A percentile compares a stretch with the other conserved stretches of the same genome.
phyloP scores from a whole-genome alignment of 2,113 vertebrate species.

The Trematocara nigrifrons region DNA sequence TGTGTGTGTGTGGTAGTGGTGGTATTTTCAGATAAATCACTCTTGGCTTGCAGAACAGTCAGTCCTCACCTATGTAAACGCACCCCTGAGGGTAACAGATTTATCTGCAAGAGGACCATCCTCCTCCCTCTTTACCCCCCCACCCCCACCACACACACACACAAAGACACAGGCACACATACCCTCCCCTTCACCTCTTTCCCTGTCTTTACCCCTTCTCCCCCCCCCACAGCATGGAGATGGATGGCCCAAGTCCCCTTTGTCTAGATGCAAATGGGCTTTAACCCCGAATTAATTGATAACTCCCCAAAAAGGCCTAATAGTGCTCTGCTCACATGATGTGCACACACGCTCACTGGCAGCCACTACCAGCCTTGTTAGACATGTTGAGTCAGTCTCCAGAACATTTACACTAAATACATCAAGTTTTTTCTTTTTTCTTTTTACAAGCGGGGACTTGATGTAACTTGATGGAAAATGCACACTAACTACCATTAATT shows the following conservation, averaged over 20 bases:
- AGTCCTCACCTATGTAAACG: constrained; percentile 77
- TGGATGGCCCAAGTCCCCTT: constrained; percentile 71
- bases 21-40: constrained; percentile 73
- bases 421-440: neutral
- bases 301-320: constrained; percentile 70
- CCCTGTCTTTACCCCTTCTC: constrained; percentile 38
- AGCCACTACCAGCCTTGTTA: neutral
- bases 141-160: neutral
- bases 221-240: constrained; percentile 59
- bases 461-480: neutral
- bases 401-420: neutral
- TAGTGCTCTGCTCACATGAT: constrained; percentile 64
- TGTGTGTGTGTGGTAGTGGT: constrained; percentile 19
- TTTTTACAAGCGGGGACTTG: neutral
- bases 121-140: constrained; percentile 15
- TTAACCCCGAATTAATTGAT: constrained; percentile 77
- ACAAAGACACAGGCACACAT: neutral
- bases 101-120: constrained; percentile 73
- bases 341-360: neutral
- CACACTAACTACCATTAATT: neutral
- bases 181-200: neutral
- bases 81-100: constrained; percentile 75
- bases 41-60: constrained; percentile 69
- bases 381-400: neutral
- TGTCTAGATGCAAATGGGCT: constrained; percentile 79